Base-by-base conservation (phyloP, 2,888 invertebrate genomes). In the Glyphotaelius pellucidus region DNA sequence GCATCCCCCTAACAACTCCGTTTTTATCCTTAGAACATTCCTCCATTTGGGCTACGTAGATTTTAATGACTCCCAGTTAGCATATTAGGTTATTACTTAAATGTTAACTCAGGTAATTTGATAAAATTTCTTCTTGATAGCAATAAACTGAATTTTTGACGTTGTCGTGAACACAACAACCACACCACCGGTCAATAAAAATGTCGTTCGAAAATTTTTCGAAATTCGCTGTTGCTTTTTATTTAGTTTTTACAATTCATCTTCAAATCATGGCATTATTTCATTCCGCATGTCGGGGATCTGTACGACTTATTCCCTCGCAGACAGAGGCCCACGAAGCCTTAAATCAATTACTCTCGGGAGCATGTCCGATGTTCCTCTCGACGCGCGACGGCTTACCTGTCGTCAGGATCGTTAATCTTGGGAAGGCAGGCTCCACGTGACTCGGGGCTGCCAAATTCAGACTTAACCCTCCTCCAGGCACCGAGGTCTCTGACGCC, bases 341-440 rank as follows among this genome's bases (percentile, higher is more conserved):
- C 67, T 85, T 90, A 90, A 90, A 90, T 47, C 90, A 90, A 90
- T 90, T 90, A 84, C 90, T 85, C 79, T 47, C 79, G n/a, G 90
- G 35, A 90, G 90, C 85, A 47, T 87, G 67, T 87, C 87, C 30
- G 19, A 67, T 87, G 87, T 87, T 67, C 87, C 67, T 67, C 67
- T 67, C 67, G 67, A 67, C 67, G 67, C 67, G 67, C 31, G 90
- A 85, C 31, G 38, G 38, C 42, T 90, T 85, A 79, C 90, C 79
- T 90, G 85, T 90, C 90, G 90, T 67, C 90, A 19, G 67, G n/a
- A 9, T 90, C 67, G 90, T 90, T 90, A 90, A 90, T 90, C 90
- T 90, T 90, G 12, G n/a, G 80, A 67, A 42, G 85, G 14, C 35
- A 86, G 35, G 19, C 67, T 32, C 87, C 87, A 35, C 19, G 52